Conservation (phyloP, 2,113 vertebrate genomes). For the Podarcis cretensis region DNA sequence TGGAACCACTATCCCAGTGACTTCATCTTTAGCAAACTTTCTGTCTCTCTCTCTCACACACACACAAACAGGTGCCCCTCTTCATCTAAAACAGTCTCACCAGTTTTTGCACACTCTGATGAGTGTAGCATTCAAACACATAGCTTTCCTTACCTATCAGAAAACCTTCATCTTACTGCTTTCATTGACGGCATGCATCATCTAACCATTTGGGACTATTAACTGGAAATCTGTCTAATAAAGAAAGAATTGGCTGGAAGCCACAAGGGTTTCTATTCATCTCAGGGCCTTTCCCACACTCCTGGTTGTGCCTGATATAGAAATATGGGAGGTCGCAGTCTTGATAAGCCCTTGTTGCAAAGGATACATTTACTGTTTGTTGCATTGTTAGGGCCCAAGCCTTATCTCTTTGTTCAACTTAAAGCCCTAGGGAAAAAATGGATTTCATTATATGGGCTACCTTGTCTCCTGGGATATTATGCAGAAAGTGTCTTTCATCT, state of each 20-base stretch:
- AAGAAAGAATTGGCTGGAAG: neutral
- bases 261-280: neutral
- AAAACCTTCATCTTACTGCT: neutral
- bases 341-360: constrained; percentile 19
- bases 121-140: neutral
- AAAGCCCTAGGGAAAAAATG: constrained; percentile 48
- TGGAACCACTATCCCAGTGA: too few species aligned
- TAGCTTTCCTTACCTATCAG: neutral
- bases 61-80: neutral
- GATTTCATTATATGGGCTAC: constrained; percentile 62
- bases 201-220: neutral
- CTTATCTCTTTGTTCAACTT: constrained; percentile 30
- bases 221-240: neutral
- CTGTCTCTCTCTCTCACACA: neutral
- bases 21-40: neutral
- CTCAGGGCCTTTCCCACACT: neutral
- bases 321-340: neutral
- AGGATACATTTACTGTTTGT: constrained; percentile 9
- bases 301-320: neutral
- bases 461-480: constrained; percentile 43
- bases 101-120: neutral
- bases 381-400: constrained; percentile 29
- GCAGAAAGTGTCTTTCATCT: constrained; percentile 53
- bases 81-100: neutral
- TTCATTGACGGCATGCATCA: too few species aligned